phyloP scores from a whole-genome alignment of 2,797 vertebrate species.

The Sphenodon punctatus region DNA sequence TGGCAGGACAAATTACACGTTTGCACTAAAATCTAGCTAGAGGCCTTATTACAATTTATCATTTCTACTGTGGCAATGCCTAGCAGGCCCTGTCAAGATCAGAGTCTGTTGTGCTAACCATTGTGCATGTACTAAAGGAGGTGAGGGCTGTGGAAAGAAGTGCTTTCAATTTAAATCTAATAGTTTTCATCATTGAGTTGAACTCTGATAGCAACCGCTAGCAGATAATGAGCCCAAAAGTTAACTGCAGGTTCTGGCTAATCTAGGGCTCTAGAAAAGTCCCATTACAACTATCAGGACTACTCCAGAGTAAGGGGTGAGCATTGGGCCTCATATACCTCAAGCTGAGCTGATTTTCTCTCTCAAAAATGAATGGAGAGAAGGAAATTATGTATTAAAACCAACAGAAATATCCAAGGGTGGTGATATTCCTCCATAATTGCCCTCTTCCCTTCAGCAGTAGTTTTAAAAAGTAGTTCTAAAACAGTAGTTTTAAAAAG shows the following conservation, averaged over 20 bases:
- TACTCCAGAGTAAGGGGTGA: too few species aligned
- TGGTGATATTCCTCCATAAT: neutral
- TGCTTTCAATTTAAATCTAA: slow-evolving; percentile 7
- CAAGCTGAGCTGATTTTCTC: too few species aligned
- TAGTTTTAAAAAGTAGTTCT: too few species aligned
- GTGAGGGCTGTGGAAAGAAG: neutral
- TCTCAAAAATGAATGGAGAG: neutral
- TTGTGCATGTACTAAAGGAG: fast-evolving
- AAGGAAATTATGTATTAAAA: neutral
- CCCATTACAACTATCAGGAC: too few species aligned
- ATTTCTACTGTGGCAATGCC: neutral
- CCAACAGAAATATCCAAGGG: fast-evolving
- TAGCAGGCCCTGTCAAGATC: neutral
- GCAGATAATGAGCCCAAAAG: neutral
- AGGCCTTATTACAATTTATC: neutral
- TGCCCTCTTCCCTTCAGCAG: neutral
- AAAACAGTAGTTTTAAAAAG: too few species aligned
- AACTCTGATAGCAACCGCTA: neutral
- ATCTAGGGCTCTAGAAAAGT: too few species aligned
- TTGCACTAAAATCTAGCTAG: neutral
- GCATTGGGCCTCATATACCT: too few species aligned
- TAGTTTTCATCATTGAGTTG: fast-evolving
- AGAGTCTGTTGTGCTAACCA: neutral
- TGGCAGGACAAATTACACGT: neutral
- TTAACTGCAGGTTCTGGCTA: neutral